Conservation (phyloP, 2,888 invertebrate species). For the Bellardia bayeri region DNA sequence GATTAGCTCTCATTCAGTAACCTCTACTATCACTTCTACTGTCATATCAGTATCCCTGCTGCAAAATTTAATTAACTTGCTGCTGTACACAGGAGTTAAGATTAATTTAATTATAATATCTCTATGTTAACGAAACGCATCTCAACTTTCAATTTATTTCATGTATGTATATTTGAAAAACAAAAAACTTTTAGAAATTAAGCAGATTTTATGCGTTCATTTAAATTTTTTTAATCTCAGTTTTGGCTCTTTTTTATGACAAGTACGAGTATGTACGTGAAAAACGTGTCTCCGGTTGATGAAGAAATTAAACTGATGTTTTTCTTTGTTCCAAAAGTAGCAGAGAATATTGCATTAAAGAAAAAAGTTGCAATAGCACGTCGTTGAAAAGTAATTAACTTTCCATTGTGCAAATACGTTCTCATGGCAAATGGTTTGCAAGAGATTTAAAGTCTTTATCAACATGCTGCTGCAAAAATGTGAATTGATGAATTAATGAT, state of each 20-base stretch:
- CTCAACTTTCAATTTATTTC: background rate
- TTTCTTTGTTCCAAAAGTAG: background rate
- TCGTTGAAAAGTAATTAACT: constrained; percentile 67
- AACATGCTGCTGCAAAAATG: background rate
- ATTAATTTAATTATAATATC: background rate
- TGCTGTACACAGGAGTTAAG: background rate
- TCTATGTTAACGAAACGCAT: background rate
- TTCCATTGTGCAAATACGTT: constrained; percentile 27
- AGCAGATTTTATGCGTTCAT: background rate
- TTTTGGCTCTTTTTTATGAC: constrained; percentile 6
- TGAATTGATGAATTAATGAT: constrained; percentile 23
- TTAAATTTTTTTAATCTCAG: background rate
- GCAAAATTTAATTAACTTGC: background rate
- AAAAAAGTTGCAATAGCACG: constrained; percentile 53
- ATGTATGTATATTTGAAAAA: background rate
- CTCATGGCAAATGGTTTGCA: background rate
- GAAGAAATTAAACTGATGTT: background rate
- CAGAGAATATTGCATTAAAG: constrained; percentile 22
- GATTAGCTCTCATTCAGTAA: too few relatives aligned
- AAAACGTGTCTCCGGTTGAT: constrained; percentile 34
- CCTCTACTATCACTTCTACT: background rate
- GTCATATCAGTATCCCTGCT: background rate
- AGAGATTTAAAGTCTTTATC: background rate
- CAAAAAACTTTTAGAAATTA: background rate
- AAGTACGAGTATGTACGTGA: constrained; percentile 1